These are phyloP conservation scores for Lepus timidus DNA, from an alignment of 2,113 vertebrate species.

Conservation along the genomic window DNA sequence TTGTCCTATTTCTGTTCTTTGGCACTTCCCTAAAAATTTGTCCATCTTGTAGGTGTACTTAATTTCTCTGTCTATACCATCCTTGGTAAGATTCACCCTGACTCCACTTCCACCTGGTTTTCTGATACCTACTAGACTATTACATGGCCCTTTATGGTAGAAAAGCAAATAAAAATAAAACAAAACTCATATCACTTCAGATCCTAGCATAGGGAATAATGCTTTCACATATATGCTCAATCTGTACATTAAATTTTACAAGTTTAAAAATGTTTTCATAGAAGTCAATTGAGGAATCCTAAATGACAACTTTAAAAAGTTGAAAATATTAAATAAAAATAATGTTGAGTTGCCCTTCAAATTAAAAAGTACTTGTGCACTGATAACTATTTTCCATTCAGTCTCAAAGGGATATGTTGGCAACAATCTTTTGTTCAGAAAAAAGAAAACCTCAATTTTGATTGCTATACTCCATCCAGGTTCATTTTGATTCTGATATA, in stretches of 20 bases:
- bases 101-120: neutral
- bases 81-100: neutral
- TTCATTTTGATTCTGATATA: neutral
- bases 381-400: neutral
- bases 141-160: neutral
- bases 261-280: neutral
- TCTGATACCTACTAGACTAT: neutral
- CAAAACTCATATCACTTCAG: neutral
- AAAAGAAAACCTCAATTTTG: neutral
- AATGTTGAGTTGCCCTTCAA: neutral
- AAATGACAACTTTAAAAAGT: neutral
- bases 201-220: neutral
- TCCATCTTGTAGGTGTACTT: neutral
- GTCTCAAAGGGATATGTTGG: neutral
- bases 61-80: neutral
- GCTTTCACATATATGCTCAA: neutral
- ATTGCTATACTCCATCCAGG: neutral
- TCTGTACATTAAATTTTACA: neutral
- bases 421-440: neutral
- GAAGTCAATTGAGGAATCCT: neutral
- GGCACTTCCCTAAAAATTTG: neutral
- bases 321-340: neutral
- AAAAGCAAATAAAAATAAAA: neutral
- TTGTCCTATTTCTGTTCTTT: neutral
- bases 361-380: neutral